Evolutionary conservation across 2,888 invertebrate species (phyloP).

Genomic region (Drosophila mimetica): DNA sequence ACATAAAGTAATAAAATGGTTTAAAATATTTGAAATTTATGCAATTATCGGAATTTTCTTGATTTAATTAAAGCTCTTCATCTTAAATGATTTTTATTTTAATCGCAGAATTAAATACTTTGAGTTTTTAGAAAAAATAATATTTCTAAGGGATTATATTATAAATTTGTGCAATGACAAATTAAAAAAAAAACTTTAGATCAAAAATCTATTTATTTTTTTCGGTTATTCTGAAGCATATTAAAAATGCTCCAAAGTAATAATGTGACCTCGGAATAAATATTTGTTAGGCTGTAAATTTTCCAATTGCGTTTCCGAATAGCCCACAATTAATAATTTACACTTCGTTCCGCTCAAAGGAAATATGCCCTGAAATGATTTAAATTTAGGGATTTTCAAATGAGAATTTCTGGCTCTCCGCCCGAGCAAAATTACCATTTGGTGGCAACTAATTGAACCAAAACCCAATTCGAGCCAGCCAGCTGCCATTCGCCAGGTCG

Average conservation of each 20-base stretch:
- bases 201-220: no score
- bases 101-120: not conserved
- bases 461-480: conserved; percentile 24
- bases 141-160: no score
- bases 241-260: not conserved
- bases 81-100: not conserved
- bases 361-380: conserved; percentile 5
- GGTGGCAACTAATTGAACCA: conserved; percentile 34
- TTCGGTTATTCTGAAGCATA: not conserved
- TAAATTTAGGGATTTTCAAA: conserved; percentile 17
- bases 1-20: not conserved
- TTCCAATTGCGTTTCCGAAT: not conserved
- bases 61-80: not conserved
- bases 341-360: not conserved
- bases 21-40: not conserved
- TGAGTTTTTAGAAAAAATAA: no score
- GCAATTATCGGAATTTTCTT: not conserved
- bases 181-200: no score
- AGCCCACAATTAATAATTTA: conserved; percentile 21
- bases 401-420: conserved; percentile 3
- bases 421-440: conserved; percentile 12
- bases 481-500: conserved; percentile 40
- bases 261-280: not conserved
- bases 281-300: not conserved
- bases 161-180: no score